Evolutionary conservation across 2,113 vertebrate genomes (phyloP), one percentile per base, ranked within the genome.

Genomic region (Pseudorectes ferrugineus): DNA sequence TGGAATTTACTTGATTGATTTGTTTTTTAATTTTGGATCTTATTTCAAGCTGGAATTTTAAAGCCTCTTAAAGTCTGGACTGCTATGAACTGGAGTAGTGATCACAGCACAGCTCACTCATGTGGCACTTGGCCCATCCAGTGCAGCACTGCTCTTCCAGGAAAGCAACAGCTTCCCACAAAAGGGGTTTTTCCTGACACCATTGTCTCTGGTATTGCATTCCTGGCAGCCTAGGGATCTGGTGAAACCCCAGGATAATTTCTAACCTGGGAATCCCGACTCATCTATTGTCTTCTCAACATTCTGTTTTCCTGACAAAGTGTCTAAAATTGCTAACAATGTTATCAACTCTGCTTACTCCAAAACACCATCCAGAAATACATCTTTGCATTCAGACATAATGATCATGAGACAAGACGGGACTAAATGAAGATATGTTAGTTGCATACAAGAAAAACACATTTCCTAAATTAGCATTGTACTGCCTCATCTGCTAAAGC

Each of bases 401-500:
- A 92, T 7, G 58, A 93, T 90, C 87, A 74, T 79, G 77, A 96
- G 95, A 82, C 81, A 89, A 71, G 86, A 93, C 22, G n/a, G 77
- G 88, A 83, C 58, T 83, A 76, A 91, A 92, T 81, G 67, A 95
- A 93, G 84, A 91, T 81, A 81, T 72, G 92, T 35, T 86, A 85
- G 81, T 12, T 72, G 78, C 55, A 51, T 9, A 88, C n/a, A 72
- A 89, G 85, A 94, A 95, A 94, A 94, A 89, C 67, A 94, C 58
- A 73, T 57, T 93, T 91, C 94, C 74, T 62, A 94, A 96, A 77
- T 96, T 95, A 96, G 88, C 67, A 66, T 59, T 8, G 0, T 36
- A 54, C 78, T 89, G 89, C 58, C 55, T 95, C 92, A 93, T 94
- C 85, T 94, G 74, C 77, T 94, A 91, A 57, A 89, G 78, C 87